A percentile compares a stretch with the other conserved stretches of the same genome.
phyloP scores from a whole-genome alignment of 2,888 invertebrate species.

The Dynastes hyllus region DNA sequence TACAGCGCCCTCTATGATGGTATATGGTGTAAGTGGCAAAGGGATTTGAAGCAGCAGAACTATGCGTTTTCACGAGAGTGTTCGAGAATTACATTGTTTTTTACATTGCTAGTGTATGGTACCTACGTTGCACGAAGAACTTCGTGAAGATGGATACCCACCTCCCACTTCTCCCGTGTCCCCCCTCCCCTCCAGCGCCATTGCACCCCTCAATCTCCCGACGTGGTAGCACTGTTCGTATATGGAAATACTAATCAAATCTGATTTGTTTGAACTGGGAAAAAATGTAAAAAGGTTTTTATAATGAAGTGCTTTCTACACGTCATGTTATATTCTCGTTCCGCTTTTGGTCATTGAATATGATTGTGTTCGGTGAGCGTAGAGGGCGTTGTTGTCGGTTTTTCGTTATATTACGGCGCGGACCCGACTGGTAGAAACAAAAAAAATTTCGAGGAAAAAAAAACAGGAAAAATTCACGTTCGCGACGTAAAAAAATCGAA shows the following conservation, averaged over 20 bases:
- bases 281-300: conserved; percentile 68
- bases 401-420: neutral
- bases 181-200: conserved; percentile 46
- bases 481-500: neutral
- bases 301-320: conserved; percentile 68
- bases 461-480: neutral
- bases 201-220: conserved; percentile 45
- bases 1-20: neutral
- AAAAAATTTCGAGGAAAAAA: neutral
- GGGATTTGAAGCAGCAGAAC: conserved; percentile 39
- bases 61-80: conserved; percentile 63
- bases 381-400: conserved; percentile 3
- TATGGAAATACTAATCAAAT: conserved; percentile 67
- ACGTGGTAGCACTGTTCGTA: conserved; percentile 54
- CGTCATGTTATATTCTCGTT: conserved; percentile 66
- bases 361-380: conserved; percentile 48
- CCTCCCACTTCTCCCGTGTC: conserved; percentile 43
- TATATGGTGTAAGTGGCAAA: neutral
- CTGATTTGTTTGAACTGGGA: conserved; percentile 68
- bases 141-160: neutral
- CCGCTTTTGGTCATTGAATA: conserved; percentile 60
- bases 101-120: conserved; percentile 63
- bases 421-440: neutral
- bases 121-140: conserved; percentile 56
- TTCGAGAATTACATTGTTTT: conserved; percentile 63